These are phyloP conservation scores for Hapalemur alaotrensis DNA, from an alignment of 2,797 vertebrate genomes.

Conservation along the genomic window DNA sequence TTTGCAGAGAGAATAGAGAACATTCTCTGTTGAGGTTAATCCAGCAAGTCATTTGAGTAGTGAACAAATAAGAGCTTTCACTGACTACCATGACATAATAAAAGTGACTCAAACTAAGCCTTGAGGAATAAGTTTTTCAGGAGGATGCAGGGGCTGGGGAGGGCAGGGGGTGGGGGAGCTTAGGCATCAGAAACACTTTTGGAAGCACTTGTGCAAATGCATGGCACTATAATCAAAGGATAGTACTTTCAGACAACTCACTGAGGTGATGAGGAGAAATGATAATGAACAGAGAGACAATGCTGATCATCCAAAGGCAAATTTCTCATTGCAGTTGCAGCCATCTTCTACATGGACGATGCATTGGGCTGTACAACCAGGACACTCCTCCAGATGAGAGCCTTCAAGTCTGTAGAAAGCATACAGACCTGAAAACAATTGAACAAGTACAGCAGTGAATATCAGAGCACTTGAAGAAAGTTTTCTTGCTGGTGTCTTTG, in stretches of 20 bases:
- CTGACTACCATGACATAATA: not conserved
- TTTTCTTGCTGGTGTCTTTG: not conserved
- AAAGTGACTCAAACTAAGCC: not conserved
- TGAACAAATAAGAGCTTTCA: not conserved
- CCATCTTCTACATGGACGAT: not conserved
- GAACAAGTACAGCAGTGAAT: no score
- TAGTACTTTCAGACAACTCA: not conserved
- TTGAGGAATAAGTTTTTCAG: not conserved
- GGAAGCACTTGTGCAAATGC: not conserved
- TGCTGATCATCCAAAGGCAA: not conserved
- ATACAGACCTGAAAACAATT: no score
- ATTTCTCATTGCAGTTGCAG: no score
- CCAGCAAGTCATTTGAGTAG: not conserved
- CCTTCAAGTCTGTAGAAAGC: no score
- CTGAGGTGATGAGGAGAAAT: not conserved
- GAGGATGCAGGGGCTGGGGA: not conserved
- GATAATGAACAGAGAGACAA: not conserved
- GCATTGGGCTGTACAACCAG: fast-evolving
- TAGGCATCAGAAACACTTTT: not conserved
- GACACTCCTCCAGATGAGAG: not conserved
- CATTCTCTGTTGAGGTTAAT: not conserved
- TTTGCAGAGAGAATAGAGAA: not conserved
- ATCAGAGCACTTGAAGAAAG: not conserved
- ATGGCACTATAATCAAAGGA: not conserved
- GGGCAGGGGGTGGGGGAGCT: not conserved